Evolutionary conservation across 2,113 vertebrate species (phyloP), one percentile per base, ranked within the genome.

Genomic region (Agapornis roseicollis): DNA sequence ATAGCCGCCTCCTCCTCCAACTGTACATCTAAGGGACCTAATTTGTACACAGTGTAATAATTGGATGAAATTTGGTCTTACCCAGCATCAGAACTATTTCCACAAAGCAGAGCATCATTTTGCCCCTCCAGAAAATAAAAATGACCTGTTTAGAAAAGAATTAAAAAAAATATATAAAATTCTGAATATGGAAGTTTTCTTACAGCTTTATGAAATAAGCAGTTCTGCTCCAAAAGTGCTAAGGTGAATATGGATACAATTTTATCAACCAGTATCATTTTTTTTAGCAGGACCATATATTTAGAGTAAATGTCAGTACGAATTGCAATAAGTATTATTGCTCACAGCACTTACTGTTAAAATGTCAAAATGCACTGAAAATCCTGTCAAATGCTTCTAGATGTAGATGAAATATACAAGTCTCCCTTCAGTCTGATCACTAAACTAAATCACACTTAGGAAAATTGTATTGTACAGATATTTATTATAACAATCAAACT

Each of bases 101-200:
- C 99, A 89, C 99, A 99, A 89, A 99, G 98, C 92, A 99, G 94
- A 95, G 99, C 98, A 97, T 99, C 98, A 3, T 33, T 97, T 87
- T 98, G 98, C 27, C 97, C 98, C 92, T 98, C 93, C 88, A 98
- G 80, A 89, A 94, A 93, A 96, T 99, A 99, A 94, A 98, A 94
- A 96, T 98, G 97, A 79, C 65, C 99, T 99, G 96, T 97, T 97
- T 60, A 92, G 93, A 89, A 95, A 82, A 94, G 17, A 91, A 84
- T 91, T 37, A 0, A 0, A 28, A 52, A 28, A 49, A 46, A 60
- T 20, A 47, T 74, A 29, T 41, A 47, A 33, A 66, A 42, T 88
- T 46, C 19, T 41, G 79, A 74, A 60, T 50, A 78, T 2, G 12
- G 28, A 35, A 37, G 22, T 42, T 78, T 65, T 73, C 8, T 44